Base-by-base conservation (phyloP, 2,113 vertebrate genomes). In the Corythaixoides concolor region DNA sequence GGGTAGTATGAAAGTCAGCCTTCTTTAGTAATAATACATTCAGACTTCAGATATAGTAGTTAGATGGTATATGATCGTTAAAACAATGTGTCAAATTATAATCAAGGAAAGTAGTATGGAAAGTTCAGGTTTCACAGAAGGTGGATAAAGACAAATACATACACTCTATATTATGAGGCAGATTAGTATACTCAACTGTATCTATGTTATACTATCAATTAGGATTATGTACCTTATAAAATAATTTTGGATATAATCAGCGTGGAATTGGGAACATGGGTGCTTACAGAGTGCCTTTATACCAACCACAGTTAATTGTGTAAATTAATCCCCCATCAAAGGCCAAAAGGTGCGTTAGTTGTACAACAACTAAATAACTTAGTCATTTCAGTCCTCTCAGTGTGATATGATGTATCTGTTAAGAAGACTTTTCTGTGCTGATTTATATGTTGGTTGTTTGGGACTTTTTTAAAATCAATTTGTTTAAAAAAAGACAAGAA, bases 191-290 rank as follows among this genome's bases (percentile, higher is more conserved):
- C 75, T 78, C 76, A 80, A 59, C 74, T 49, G 8, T 15, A 9
- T 49, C 6, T 88, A 11, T 32, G 26, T 76, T 96, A 89, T 67
- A 10, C 72, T 63, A 89, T 80, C 64, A 50, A 49, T 81, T 77
- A 90, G 45, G 64, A 55, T 95, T 92, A 88, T 93, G n/a, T 88
- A 78, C 68, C 58, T 23, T 27, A 32, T 77, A 56, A 95, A 96
- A 78, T 78, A 74, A 91, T 90, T 82, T 84, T 55, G 64, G 20
- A n/a, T 56, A 35, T 88, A 93, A 87, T 80, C 66, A n/a, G 27
- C 58, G 67, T 41, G 26, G 67, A 84, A 80, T 76, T 89, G 64
- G 55, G 58, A 88, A 3, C 47, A 55, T 55, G 77, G 55, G 15
- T 95, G 52, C 32, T 96, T 84, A n/a, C 33, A 84, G n/a, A 47